Evolutionary conservation across 2,888 invertebrate species (phyloP).

Genomic region (Eumerus sabulonum): DNA sequence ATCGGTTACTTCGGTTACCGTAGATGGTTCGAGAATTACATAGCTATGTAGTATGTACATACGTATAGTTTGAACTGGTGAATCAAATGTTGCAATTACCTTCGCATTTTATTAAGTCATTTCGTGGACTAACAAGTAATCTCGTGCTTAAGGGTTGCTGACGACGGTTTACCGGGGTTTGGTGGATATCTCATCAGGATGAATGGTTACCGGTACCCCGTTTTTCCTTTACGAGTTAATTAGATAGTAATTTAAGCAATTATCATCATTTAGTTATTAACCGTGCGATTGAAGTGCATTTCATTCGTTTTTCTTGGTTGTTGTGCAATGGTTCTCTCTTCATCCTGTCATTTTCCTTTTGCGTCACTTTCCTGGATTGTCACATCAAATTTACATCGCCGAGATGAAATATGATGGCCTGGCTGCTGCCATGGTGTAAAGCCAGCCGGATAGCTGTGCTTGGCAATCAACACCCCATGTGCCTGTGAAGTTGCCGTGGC

Average conservation of each 20-base stretch:
- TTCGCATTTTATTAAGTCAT: conserved; percentile 52
- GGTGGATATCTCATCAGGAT: conserved; percentile 18
- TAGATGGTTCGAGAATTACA: too few species aligned
- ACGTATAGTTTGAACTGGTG: too few species aligned
- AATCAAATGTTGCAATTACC: conserved; percentile 35
- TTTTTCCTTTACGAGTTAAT: conserved; percentile 45
- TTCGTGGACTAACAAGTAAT: conserved; percentile 42
- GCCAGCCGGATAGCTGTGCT: too few species aligned
- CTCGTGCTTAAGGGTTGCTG: conserved; percentile 17
- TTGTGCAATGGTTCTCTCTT: neutral
- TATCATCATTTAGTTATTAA: conserved; percentile 57
- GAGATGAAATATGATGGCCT: conserved; percentile 35
- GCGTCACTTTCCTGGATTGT: conserved; percentile 21
- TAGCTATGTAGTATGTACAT: too few species aligned
- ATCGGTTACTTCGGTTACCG: too few species aligned
- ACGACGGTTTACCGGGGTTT: neutral
- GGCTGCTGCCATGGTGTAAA: neutral
- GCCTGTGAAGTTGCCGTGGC: conserved; percentile 32
- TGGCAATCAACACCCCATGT: neutral
- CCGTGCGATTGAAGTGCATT: conserved; percentile 22
- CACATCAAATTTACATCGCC: conserved; percentile 49
- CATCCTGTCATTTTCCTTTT: conserved; percentile 6
- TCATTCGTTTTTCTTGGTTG: conserved; percentile 14
- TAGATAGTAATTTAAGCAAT: conserved; percentile 65
- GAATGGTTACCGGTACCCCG: neutral